Evolutionary conservation across 2,797 vertebrate species (phyloP).

Genomic region (Tangara arthus): DNA sequence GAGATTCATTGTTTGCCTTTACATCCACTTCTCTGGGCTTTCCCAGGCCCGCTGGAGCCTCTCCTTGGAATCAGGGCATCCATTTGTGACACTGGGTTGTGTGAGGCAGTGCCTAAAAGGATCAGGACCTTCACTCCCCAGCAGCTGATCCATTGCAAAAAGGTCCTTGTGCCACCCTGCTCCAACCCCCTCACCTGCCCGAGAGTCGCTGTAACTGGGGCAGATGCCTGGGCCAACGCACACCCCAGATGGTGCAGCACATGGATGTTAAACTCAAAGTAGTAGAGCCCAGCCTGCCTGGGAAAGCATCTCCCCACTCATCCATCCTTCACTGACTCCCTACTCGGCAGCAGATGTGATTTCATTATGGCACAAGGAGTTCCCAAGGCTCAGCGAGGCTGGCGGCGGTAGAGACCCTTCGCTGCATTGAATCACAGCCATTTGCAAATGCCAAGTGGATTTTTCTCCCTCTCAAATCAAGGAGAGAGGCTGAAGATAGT

Average conservation of each 20-base stretch:
- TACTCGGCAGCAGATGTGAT: not conserved
- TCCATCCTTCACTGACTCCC: conserved; percentile 17
- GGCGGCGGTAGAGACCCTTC: not conserved
- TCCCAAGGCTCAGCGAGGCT: conserved; percentile 15
- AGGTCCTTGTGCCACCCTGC: not conserved
- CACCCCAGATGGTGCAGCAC: not conserved
- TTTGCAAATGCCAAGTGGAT: conserved; percentile 7
- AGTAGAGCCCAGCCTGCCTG: conserved; percentile 16
- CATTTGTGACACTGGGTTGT: not conserved
- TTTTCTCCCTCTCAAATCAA: not conserved
- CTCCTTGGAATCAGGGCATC: not conserved
- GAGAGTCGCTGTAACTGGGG: not conserved
- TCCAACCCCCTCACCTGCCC: not conserved
- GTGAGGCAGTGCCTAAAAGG: not conserved
- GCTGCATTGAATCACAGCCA: conserved; percentile 7
- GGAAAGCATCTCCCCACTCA: conserved; percentile 25
- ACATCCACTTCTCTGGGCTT: not conserved
- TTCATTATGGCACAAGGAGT: conserved; percentile 6
- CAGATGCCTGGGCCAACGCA: not conserved
- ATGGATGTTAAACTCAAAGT: not conserved
- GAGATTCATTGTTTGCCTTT: conserved; percentile 12
- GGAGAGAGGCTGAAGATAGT: not conserved
- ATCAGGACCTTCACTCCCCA: not conserved
- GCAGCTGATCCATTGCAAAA: not conserved
- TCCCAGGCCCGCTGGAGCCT: not conserved